Base-by-base conservation (phyloP, 2,888 invertebrate genomes). In the Tipula lateralis region DNA sequence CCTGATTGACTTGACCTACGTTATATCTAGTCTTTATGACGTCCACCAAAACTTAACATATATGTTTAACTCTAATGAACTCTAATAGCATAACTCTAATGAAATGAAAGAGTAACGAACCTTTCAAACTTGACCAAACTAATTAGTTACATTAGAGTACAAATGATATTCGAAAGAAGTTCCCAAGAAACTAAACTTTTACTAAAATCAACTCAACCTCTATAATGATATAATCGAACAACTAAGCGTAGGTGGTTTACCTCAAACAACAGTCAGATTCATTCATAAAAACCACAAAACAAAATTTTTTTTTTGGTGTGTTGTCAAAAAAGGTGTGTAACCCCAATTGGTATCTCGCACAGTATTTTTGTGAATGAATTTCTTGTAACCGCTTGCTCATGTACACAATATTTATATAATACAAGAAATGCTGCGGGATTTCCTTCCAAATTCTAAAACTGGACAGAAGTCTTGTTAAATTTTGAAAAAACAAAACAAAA, bases 301-400 rank as follows among this genome's bases (percentile, higher is more conserved):
- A 12, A n/a, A 44, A 7, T 24, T 66, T 66, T 9, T 19, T 50
- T 50, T 50, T 4, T 50, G 16, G 66, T 66, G 66, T 66, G 24
- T 2, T 66, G 66, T 66, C 24, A 66, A 66, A 66, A 66, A 66
- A 66, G 66, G 66, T 66, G 66, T 24, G 66, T 66, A 66, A 66
- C 66, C 66, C 66, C 66, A 66, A 66, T 66, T 66, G 9, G 24
- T 66, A 24, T 66, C 24, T 4, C 66, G 24, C 66, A 66, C 9
- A 24, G 66, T 66, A 66, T 66, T 66, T 44, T 66, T 66, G 66
- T 66, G 66, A 66, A 66, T 66, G 66, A 66, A 66, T 66, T 66
- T 66, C 24, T 9, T 24, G 66, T 66, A 66, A 66, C 7, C 66
- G 66, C 66, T 24, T n/a, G 44, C 36, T 6, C 34, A 12, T 12